Evolutionary conservation across 1,140 invertebrate species (phyloP), one percentile per base, ranked within the genome.

Genomic region (Zaprionus inermis): DNA sequence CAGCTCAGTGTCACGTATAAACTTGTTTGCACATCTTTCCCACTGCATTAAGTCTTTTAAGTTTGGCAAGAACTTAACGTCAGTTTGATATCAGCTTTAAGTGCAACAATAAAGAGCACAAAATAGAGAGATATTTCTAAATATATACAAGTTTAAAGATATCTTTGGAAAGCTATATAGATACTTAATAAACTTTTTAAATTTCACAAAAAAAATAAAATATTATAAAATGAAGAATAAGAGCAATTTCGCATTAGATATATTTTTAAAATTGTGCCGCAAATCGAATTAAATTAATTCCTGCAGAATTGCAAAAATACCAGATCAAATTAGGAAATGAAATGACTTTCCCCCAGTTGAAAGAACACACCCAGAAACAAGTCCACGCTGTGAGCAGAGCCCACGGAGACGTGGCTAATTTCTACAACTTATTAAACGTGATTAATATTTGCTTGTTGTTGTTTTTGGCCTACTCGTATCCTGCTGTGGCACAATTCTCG

Each of bases 341-440:
- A 49, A 49, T 49, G 18, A 49, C 44, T 49, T 49, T 49, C 3
- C 44, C 6, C 18, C 0, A 18, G 44, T 6, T 49, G 44, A 20
- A 49, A 49, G 44, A 49, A 10, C 44, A 49, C 10, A 44, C n/a
- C 7, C 18, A 49, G 44, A 22, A 6, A 20, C 44, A 6, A 22
- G 44, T 44, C 7, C 38, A 12, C 18, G 18, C 44, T 49, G 18
- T 16, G 7, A 41, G 38, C 34, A 58, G 44, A 59, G 59, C 67
- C 34, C 66, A 49, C 36, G 22, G 38, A 61, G 71, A 61, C 32
- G 55, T 56, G 58, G 72, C 72, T 78, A 83, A 83, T 86, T 88
- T 76, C 70, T 57, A 79, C 83, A 89, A 86, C 84, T 83, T 86
- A 86, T 86, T 83, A 86, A 88, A 83, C 72, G 79, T 77, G 78